These are phyloP conservation scores for Accipiter cooperii DNA, from an alignment of 2,113 vertebrate genomes.

Conservation along the genomic window DNA sequence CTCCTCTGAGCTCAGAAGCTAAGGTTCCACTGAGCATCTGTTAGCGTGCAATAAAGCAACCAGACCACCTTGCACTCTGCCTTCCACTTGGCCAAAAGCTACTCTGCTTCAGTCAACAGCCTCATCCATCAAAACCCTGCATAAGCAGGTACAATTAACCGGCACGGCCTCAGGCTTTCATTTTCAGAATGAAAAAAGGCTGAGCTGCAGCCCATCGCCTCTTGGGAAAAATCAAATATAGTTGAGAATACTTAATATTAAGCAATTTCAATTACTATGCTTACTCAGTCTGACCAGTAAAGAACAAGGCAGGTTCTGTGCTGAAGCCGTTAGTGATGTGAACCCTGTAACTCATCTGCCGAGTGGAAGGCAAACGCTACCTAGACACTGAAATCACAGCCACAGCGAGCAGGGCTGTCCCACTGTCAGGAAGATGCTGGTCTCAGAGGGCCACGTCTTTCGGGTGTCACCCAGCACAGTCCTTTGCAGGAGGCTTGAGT, in stretches of 20 bases:
- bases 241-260: not conserved
- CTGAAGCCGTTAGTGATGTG: not conserved
- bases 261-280: not conserved
- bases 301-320: not conserved
- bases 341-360: rapidly evolving
- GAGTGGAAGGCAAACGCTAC: not conserved
- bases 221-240: not conserved
- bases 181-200: not conserved
- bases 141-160: not conserved
- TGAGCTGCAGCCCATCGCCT: not conserved
- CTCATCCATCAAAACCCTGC: not conserved
- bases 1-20: not conserved
- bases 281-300: not conserved
- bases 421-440: not conserved
- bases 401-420: not conserved
- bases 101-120: not conserved
- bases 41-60: not conserved
- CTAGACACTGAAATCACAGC: not conserved
- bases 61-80: not conserved
- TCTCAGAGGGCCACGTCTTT: not conserved
- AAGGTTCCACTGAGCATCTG: not conserved
- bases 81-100: not conserved
- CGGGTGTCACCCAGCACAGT: not conserved
- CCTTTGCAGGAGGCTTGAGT: not conserved
- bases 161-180: not conserved